Conservation (phyloP, 2,797 vertebrate genomes). For the Tiaroga cobitis region DNA sequence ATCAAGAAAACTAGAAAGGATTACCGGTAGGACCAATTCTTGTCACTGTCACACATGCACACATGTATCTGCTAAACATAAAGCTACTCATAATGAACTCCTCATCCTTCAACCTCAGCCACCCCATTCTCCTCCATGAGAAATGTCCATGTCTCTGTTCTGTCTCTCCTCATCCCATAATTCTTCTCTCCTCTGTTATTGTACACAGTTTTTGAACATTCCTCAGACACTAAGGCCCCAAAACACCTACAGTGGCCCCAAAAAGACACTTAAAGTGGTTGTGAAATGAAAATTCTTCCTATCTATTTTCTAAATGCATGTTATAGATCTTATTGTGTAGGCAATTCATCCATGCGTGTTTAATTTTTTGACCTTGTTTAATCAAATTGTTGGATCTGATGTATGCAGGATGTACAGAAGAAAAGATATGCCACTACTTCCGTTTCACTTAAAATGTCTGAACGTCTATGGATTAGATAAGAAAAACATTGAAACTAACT, state of each 20-base stretch:
- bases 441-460: neutral
- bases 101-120: neutral
- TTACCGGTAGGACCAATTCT: neutral
- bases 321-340: neutral
- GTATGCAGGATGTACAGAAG: neutral
- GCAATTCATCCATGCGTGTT: neutral
- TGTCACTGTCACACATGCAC: neutral
- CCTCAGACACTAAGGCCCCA: conserved; percentile 6
- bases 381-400: neutral
- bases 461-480: neutral
- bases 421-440: neutral
- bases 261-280: neutral
- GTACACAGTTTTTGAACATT: conserved; percentile 13
- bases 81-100: neutral
- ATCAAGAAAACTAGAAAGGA: neutral
- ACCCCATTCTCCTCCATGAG: neutral
- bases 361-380: conserved; percentile 6
- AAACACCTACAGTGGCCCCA: conserved; percentile 4
- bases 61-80: conserved; percentile 7
- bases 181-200: conserved; percentile 6
- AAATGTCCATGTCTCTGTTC: conserved; percentile 17
- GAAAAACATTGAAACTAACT: neutral
- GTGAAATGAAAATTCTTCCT: neutral
- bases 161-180: conserved; percentile 16
- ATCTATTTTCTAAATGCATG: conserved; percentile 4